Evolutionary conservation across 2,888 invertebrate species (phyloP), one percentile per base, ranked within the genome.

Genomic region (Matsumyia berberina): DNA sequence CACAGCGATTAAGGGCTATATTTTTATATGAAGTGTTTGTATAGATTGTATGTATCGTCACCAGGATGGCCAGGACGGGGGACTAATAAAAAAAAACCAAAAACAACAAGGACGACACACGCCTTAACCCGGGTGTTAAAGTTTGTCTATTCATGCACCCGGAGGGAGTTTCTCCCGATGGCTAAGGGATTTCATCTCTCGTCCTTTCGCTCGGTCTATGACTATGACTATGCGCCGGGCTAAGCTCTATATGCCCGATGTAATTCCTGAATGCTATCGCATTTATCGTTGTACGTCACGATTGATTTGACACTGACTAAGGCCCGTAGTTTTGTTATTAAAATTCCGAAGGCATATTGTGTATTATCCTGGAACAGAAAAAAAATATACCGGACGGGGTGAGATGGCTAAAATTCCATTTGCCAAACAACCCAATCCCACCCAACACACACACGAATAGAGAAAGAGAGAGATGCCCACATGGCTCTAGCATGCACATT

Each of bases 311-410:
- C 80, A 74, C 79, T 74, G 69, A 51, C 74, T 73, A 69, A 69
- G 37, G 64, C 73, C 58, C 46, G 62, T 70, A 85, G 80, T 79
- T 69, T 57, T 70, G 73, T 83, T 83, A 85, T 85, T 85, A 85
- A 80, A 85, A 85, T 85, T 85, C 83, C 83, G 3, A 74, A 57
- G 70, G 73, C 83, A 85, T 79, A 80, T 79, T 80, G 49, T 80
- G 69, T 74, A 74, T 80, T 80, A 80, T 57, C 62, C 64, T 70
- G 51, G n/a, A 51, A 64, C 55, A 53, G 57, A 29, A 55, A 62
- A 66, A 33, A 33, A 12, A 64, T 31, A 39, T 11, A 31, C 6
- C 12, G 11, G 17, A 53, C 24, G 29, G 29, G 19, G 31, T 35
- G 62, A 35, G 60, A 17, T 31, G 15, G 64, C 12, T 42, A 42